Conservation (phyloP, 2,888 invertebrate species). For the Diadegma fenestrale region DNA sequence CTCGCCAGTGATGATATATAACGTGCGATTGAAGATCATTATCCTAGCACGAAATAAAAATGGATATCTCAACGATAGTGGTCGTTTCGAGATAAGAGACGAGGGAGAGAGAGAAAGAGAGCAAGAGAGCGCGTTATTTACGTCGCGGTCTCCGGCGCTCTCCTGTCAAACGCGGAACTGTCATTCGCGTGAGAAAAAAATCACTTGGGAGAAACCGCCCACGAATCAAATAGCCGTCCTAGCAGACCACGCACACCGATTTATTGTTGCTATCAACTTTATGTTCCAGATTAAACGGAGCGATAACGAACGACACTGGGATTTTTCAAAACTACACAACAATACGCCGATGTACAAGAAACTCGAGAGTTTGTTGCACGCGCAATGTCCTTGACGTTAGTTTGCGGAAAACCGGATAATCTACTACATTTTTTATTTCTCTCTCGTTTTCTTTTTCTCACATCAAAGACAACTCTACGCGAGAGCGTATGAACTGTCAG, state of each 20-base stretch:
- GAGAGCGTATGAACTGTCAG: constrained; percentile 56
- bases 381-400: constrained; percentile 43
- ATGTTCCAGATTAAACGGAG: background rate
- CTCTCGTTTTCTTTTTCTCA: constrained; percentile 25
- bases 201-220: constrained; percentile 61
- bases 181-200: constrained; percentile 57
- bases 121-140: constrained; percentile 49
- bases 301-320: constrained; percentile 11
- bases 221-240: constrained; percentile 43
- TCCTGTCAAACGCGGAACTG: constrained; percentile 64
- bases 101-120: constrained; percentile 19
- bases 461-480: constrained; percentile 33
- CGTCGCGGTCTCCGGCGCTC: constrained; percentile 51
- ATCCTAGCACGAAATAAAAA: constrained; percentile 50
- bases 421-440: constrained; percentile 47
- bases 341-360: constrained; percentile 18
- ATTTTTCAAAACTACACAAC: background rate
- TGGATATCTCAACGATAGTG: constrained; percentile 30
- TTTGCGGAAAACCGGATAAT: constrained; percentile 63
- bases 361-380: constrained; percentile 29
- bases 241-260: constrained; percentile 27
- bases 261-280: constrained; percentile 21
- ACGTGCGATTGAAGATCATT: constrained; percentile 60
- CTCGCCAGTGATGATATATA: constrained; percentile 33
- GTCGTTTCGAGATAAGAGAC: constrained; percentile 27